These are phyloP conservation scores for Heterodera filipjevi DNA, from an alignment of 2,888 invertebrate species.

Conservation along the genomic window DNA sequence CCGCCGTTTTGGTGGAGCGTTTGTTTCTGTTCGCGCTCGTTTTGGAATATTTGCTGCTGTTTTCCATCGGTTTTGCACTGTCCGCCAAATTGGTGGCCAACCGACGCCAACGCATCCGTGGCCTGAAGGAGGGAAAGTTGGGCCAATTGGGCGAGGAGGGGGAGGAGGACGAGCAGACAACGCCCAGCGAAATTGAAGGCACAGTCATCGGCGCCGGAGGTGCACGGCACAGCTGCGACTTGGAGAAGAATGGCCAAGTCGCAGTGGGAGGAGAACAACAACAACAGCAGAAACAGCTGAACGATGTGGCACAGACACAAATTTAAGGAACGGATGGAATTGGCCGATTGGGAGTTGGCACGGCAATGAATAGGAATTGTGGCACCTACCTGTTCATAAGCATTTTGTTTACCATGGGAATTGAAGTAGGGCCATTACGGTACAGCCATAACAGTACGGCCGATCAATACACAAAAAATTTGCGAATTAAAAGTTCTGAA, in stretches of 20 bases:
- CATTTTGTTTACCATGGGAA: no score
- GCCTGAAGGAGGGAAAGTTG: not conserved
- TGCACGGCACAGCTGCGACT: not conserved
- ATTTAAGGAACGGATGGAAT: no score
- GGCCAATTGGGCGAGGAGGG: not conserved
- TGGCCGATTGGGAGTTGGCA: no score
- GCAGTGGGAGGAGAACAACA: no score
- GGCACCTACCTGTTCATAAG: no score
- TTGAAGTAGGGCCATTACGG: no score
- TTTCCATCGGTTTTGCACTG: constrained; percentile 30
- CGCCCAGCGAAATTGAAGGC: not conserved
- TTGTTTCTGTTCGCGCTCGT: constrained; percentile 35
- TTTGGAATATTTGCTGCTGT: constrained; percentile 31
- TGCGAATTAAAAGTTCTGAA: no score
- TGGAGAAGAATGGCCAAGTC: not conserved
- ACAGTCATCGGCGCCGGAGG: not conserved
- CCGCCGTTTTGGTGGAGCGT: constrained; percentile 23
- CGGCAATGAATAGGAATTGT: no score
- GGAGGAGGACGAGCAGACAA: not conserved
- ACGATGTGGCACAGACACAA: no score
- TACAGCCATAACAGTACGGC: no score
- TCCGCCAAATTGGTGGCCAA: not conserved
- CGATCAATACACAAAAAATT: no score
- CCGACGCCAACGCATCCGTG: not conserved
- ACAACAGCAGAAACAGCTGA: no score